Evolutionary conservation across 2,888 invertebrate species (phyloP).

Genomic region (Slavum lentiscoides): DNA sequence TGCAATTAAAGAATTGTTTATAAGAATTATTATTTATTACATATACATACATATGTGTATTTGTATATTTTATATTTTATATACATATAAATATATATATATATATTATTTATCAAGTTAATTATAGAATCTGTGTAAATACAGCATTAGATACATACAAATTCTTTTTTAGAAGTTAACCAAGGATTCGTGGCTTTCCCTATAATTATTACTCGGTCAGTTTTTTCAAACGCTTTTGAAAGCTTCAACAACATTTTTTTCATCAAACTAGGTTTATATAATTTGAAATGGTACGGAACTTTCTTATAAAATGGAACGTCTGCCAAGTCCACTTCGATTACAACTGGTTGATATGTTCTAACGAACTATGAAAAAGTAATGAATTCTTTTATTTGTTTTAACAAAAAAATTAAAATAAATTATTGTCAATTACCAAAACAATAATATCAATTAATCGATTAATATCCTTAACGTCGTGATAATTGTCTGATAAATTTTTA

Average conservation of each 20-base stretch:
- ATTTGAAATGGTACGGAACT: constrained; percentile 17
- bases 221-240: not conserved
- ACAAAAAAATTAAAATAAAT: not conserved
- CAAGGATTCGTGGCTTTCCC: constrained; percentile 37
- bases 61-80: too few relatives aligned
- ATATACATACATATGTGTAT: too few relatives aligned
- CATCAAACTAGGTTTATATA: constrained; percentile 4
- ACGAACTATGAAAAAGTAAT: constrained; percentile 6
- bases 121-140: not conserved
- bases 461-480: not conserved
- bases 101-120: too few relatives aligned
- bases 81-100: too few relatives aligned
- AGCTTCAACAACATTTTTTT: not conserved
- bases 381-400: too few relatives aligned
- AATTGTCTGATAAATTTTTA: constrained; percentile 19
- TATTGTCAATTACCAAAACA: not conserved
- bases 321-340: constrained; percentile 28
- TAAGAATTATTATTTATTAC: too few relatives aligned
- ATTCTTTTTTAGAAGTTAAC: not conserved
- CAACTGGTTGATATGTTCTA: constrained; percentile 12
- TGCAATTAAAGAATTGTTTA: too few relatives aligned
- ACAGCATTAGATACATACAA: constrained; percentile 16
- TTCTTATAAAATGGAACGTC: constrained; percentile 40
- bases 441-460: constrained; percentile 1
- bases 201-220: constrained; percentile 20